phyloP scores from a whole-genome alignment of 2,888 invertebrate genomes.

The Athrips mouffetella region DNA sequence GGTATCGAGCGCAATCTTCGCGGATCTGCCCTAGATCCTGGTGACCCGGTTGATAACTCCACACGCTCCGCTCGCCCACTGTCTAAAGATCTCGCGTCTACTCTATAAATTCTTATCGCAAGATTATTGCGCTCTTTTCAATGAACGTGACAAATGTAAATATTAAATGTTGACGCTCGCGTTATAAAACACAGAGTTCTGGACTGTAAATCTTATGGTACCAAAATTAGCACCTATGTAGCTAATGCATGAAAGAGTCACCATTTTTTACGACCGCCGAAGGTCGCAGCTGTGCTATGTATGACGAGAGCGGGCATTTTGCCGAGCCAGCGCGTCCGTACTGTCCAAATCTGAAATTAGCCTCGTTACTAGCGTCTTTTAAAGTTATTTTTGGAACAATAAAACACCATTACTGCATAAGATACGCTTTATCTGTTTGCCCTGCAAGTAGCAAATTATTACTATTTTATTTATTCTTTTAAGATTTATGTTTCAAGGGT shows the following conservation, averaged over 20 bases:
- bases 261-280: background rate
- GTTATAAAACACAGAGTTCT: background rate
- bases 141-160: background rate
- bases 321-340: conserved; percentile 14
- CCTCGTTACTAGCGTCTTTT: background rate
- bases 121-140: conserved; percentile 1
- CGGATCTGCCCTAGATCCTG: conserved; percentile 10
- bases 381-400: background rate
- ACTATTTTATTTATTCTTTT: conserved; percentile 16
- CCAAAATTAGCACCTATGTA: conserved; percentile 1
- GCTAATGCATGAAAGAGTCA: background rate
- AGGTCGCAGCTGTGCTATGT: conserved; percentile 4
- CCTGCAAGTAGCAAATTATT: background rate
- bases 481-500: conserved; percentile 9
- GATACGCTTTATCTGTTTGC: background rate
- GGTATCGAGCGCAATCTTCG: conserved; percentile 2
- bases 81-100: conserved; percentile 8
- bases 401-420: background rate
- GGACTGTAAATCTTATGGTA: background rate
- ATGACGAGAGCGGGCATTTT: conserved; percentile 11
- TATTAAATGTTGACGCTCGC: background rate
- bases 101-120: conserved; percentile 7
- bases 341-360: background rate
- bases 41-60: conserved; percentile 13
- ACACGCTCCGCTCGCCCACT: conserved; percentile 10